Conservation (phyloP, 2,797 vertebrate genomes). For the Periophthalmus magnuspinnatus region DNA sequence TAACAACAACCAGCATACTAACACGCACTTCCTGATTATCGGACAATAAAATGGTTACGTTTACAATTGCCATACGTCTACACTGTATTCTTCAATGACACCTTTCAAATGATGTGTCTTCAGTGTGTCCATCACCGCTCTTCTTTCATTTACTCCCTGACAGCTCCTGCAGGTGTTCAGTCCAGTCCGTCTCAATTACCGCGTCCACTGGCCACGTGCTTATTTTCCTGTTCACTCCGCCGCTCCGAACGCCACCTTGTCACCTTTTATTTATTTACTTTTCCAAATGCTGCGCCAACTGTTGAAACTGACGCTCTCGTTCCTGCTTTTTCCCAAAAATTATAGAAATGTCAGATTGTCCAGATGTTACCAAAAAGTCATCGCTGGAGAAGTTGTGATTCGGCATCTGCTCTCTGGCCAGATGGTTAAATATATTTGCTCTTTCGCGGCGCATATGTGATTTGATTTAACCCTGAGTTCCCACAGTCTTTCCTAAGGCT, state of each 20-base stretch:
- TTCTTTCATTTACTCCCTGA: neutral
- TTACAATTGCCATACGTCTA: too few relatives aligned
- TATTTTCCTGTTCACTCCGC: conserved; percentile 14
- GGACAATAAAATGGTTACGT: too few relatives aligned
- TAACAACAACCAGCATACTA: too few relatives aligned
- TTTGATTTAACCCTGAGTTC: neutral
- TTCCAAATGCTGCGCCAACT: conserved; percentile 2
- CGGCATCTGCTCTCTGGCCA: conserved; percentile 38
- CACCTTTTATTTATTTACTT: neutral
- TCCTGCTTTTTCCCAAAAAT: neutral
- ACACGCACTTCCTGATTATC: too few relatives aligned
- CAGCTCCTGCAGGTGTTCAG: too few relatives aligned
- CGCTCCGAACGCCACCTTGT: conserved; percentile 4
- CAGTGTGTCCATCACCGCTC: neutral
- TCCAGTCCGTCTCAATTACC: neutral
- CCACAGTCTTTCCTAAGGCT: conserved; percentile 25
- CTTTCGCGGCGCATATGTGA: conserved; percentile 19
- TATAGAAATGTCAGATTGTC: neutral
- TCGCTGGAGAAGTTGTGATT: conserved; percentile 23
- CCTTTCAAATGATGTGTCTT: neutral
- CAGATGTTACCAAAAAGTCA: conserved; percentile 16
- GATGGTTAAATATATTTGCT: conserved; percentile 36
- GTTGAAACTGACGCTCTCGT: neutral
- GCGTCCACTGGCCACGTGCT: conserved; percentile 1
- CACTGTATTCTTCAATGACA: neutral